A percentile compares a stretch with the other conserved stretches of the same genome.
These are phyloP conservation scores for Gasterosteus nipponicus DNA, from an alignment of 2,113 vertebrate species.

Conservation along the genomic window DNA sequence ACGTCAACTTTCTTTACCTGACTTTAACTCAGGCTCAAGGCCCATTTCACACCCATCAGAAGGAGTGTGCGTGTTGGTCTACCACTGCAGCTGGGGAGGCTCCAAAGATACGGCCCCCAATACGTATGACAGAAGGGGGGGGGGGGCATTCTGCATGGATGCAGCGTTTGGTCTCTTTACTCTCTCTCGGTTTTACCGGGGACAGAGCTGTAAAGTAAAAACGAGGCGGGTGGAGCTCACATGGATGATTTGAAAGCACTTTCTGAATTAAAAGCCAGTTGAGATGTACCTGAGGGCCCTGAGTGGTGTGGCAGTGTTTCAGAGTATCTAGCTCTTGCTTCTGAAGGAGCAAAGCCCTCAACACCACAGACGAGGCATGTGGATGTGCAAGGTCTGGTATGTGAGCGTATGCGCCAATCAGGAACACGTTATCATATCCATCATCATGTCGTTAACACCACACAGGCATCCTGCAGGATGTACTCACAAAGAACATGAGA, in stretches of 20 bases:
- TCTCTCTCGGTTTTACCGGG: too few relatives aligned
- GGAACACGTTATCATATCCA: neutral
- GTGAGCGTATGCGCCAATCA: neutral
- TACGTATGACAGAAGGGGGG: neutral
- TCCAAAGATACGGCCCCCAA: neutral
- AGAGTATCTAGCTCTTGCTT: neutral
- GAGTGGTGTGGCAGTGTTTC: neutral
- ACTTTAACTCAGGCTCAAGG: conserved; percentile 16
- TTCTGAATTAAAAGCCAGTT: neutral
- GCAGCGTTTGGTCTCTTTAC: too few relatives aligned
- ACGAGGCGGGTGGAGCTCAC: neutral
- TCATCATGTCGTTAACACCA: neutral
- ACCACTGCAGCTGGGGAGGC: conserved; percentile 56
- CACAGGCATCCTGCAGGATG: too few relatives aligned
- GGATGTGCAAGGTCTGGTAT: neutral
- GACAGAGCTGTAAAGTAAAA: too few relatives aligned
- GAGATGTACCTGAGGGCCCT: neutral
- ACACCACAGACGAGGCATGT: neutral
- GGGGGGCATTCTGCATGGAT: too few relatives aligned
- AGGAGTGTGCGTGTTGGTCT: neutral
- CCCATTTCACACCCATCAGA: conserved; percentile 15
- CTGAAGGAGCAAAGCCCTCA: neutral
- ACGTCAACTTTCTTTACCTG: conserved; percentile 53
- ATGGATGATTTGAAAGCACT: neutral
- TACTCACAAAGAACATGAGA: too few relatives aligned